A percentile compares a stretch with the other conserved stretches of the same genome.
Evolutionary conservation across 2,797 vertebrate species (phyloP).

Genomic region (Craterocephalus amniculus): DNA sequence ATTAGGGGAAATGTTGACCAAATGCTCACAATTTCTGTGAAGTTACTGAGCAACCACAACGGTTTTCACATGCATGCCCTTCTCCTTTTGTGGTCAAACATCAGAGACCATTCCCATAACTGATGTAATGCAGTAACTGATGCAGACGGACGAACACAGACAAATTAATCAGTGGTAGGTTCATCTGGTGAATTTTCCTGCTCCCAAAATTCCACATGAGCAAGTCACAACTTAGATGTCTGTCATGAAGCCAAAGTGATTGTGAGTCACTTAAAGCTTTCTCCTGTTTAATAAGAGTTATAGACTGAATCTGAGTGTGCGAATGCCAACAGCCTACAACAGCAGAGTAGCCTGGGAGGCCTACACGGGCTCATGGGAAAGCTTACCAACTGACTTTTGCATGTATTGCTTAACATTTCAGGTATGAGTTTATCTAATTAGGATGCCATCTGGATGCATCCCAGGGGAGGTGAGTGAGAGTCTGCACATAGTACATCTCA

Average conservation of each 20-base stretch:
- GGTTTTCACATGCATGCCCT: constrained; percentile 36
- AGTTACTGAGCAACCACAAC: constrained; percentile 53
- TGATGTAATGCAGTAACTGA: constrained; percentile 33
- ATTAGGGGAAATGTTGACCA: constrained; percentile 26
- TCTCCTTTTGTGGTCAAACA: constrained; percentile 30
- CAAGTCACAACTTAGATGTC: constrained; percentile 7
- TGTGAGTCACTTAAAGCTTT: constrained; percentile 29
- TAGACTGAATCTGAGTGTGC: neutral
- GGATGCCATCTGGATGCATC: no score
- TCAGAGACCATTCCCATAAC: constrained; percentile 52
- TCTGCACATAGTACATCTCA: no score
- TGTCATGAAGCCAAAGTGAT: constrained; percentile 1
- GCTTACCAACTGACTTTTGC: no score
- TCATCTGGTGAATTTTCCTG: constrained; percentile 38
- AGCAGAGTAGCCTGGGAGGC: neutral
- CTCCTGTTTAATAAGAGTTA: neutral
- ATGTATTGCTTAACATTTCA: no score
- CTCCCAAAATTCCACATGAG: constrained; percentile 29
- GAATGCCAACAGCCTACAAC: neutral
- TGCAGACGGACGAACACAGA: constrained; percentile 37
- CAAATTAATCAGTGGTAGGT: constrained; percentile 16
- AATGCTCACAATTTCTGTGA: constrained; percentile 50
- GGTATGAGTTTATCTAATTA: no score
- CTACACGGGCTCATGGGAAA: neutral
- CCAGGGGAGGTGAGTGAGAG: no score